Base-by-base conservation (phyloP, 2,888 invertebrate species). In the Mamestra brassicae region DNA sequence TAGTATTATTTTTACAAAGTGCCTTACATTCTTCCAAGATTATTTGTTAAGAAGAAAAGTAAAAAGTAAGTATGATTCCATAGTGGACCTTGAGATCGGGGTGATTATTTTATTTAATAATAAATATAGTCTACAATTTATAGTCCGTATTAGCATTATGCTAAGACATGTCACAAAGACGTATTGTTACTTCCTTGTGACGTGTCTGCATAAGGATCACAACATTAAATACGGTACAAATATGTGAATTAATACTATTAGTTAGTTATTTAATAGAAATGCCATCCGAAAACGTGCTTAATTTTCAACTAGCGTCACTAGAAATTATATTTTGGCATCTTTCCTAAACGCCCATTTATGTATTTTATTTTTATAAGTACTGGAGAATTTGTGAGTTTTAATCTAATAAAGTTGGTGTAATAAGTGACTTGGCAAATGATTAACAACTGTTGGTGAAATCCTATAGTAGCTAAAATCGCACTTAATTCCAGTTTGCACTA, bases 21-120 rank as follows among this genome's bases (percentile, higher is more conserved):
- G 89, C 89, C 89, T 89, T 87, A 75, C 65, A 65, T 74, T 73
- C 26, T 76, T 76, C 62, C 61, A 76, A 63, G 36, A 62, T 54
- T 71, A 61, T 36, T 57, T 57, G 1, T 36, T 70, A 67, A 62
- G 52, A 47, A 47, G 10, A 61, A 8, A 17, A 13, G 13, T 45
- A n/a, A 34, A 61, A 73, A 52, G 15, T 26, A 62, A 66, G 7
- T 1, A 36, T 60, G 55, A 73, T 79, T 79, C 54, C 38, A 62
- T 26, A 64, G 54, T 63, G 64, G 67, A 38, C 70, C 78, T 69
- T 74, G 62, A 65, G 4, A 57, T 0, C 54, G 38, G 42, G 11
- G 1, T n/a, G 47, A n/a, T 36, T 10, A 61, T 26, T 17, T 36
- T 7, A 13, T 6, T 10, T 38, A 15, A 26, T 45, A 57, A 26